Base-by-base conservation (phyloP, 2,797 vertebrate genomes). In the Cyclopterus lumpus region DNA sequence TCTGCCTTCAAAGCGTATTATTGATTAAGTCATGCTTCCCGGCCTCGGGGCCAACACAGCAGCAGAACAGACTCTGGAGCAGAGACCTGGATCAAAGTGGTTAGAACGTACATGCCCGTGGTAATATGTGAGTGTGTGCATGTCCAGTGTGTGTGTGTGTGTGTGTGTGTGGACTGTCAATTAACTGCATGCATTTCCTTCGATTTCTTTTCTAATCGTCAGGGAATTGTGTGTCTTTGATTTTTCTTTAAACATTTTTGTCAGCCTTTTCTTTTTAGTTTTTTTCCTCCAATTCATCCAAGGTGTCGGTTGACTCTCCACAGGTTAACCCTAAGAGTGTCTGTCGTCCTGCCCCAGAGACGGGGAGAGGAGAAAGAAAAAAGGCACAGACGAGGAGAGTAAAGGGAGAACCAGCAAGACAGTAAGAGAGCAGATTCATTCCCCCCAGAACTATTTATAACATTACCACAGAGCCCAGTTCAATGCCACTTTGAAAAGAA, bases 401-500 rank as follows among this genome's bases (percentile, higher is more conserved):
- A 32, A 54, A 72, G 44, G 3, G 57, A 71, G 64, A 61, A 64
- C 7, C 30, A 67, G 58, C 55, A 72, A n/a, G 40, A 69, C 46
- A 68, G 67, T 49, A 8, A 22, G 53, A 67, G 46, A 84, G 48
- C 46, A 64, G 53, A 69, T 65, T 71, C 8, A 15, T 40, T 15
- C 82, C 83, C 80, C 79, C 55, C 75, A 75, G 84, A 85, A 53
- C 82, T 84, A 73, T 89, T 90, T 89, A 89, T 57, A 75, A 53
- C 67, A 51, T 85, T 53, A 79, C 63, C 67, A 71, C 48, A 62
- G 42, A 82, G 69, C 54, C 73, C 28, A 20, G 75, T 77, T 81
- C 60, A 82, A 82, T 72, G 67, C 64, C 38, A 63, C 67, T 64
- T 58, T 24, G 9, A 57, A 18, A 30, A 55, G 6, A 55, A 55